Evolutionary conservation across 2,113 vertebrate genomes (phyloP), one percentile per base, ranked within the genome.

Genomic region (Phaetusa simplex): DNA sequence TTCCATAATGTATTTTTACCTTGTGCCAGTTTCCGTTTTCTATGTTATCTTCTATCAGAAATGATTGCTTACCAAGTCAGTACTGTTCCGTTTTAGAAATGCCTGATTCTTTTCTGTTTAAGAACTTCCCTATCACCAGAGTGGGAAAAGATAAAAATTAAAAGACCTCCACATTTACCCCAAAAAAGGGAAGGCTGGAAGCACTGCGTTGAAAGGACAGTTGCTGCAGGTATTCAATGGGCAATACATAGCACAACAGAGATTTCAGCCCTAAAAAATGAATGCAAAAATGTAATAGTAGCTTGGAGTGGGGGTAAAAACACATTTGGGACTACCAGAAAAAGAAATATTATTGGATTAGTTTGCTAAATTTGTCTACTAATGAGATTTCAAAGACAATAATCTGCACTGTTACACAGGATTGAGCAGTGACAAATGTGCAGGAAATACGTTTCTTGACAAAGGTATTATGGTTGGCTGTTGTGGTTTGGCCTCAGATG

Each of bases 131-230:
- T 82, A 4, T 70, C 50, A 72, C 14, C 6, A 23, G 14, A 36
- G 5, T 14, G 9, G 18, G 11, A 13, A 69, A 59, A 80, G 6
- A 43, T 9, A 71, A 85, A 88, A 71, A 34, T 0, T 2, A 36
- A 55, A 77, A 14, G 1, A 38, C 2, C 0, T 2, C 7, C 11
- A 56, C 9, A 34, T 64, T 84, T n/a, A 40, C 8, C 5, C 11
- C 12, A 55, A 55, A 19, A 49, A 73, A 70, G 61, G 2, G 5
- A 82, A 52, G 7, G 5, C 5, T 55, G 20, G 6, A 70, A 56
- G 3, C 22, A 53, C 2, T 34, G 5, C 6, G 36, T 52, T 73
- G 56, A 62, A 73, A 52, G 12, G 10, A 78, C 15, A 78, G 6
- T 7, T 53, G 16, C 55, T 93, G 12, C 11, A 69, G 34, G 3